These are phyloP conservation scores for Xiphophorus birchmanni DNA, from an alignment of 2,797 vertebrate genomes.

Conservation along the genomic window DNA sequence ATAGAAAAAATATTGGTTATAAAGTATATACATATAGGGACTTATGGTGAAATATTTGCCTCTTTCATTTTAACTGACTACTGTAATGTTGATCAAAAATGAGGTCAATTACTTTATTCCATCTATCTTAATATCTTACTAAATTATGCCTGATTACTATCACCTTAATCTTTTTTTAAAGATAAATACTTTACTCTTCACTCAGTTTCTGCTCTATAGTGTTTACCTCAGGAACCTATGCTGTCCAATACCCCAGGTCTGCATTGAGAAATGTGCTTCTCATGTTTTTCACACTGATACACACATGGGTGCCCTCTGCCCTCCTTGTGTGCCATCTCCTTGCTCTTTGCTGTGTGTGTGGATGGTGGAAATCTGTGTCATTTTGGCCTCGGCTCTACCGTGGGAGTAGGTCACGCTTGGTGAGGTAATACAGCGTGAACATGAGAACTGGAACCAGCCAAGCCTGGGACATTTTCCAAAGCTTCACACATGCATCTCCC, in stretches of 20 bases:
- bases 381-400: slow-evolving; percentile 35
- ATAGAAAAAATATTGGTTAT: not conserved
- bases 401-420: slow-evolving; percentile 38
- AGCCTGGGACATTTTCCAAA: slow-evolving; percentile 44
- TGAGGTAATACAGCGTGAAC: slow-evolving; percentile 45
- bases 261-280: not conserved
- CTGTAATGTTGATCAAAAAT: not conserved
- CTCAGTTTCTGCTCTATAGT: not conserved
- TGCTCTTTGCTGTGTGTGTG: slow-evolving; percentile 15
- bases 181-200: not conserved
- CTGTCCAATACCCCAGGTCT: not conserved
- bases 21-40: not conserved
- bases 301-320: not conserved
- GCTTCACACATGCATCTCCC: slow-evolving; percentile 11
- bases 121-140: not conserved
- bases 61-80: not conserved
- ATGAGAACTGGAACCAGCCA: slow-evolving; percentile 40
- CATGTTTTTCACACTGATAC: not conserved
- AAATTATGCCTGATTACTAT: not conserved
- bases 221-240: not conserved
- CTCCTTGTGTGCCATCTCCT: slow-evolving; percentile 14
- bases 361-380: slow-evolving; percentile 14
- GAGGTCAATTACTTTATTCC: not conserved
- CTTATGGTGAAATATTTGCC: not conserved
- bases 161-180: not conserved